Conservation (phyloP, 2,888 invertebrate species). For the Agrochola lychnidis region DNA sequence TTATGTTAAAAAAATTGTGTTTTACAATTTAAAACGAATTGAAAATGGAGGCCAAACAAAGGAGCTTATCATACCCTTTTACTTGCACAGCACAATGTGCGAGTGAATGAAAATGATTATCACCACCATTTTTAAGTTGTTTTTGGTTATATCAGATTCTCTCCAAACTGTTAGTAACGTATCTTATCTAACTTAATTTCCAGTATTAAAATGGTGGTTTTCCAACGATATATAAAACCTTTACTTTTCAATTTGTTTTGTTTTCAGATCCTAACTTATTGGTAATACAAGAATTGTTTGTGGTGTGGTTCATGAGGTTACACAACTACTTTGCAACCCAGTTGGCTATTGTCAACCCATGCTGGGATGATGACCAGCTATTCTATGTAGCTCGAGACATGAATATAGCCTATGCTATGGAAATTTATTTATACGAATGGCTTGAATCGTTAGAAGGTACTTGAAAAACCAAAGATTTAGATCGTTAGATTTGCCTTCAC, state of each 20-base stretch:
- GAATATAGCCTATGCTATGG: conserved; percentile 23
- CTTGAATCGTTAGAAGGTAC: conserved; percentile 22
- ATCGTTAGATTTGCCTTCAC: background rate
- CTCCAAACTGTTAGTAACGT: too few relatives aligned
- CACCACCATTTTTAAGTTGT: too few relatives aligned
- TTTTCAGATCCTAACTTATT: conserved; percentile 34
- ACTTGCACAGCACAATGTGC: background rate
- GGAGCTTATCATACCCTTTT: background rate
- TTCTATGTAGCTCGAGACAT: conserved; percentile 35
- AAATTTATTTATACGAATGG: conserved; percentile 28
- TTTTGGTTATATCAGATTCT: too few relatives aligned
- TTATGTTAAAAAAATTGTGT: background rate
- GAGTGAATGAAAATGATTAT: too few relatives aligned
- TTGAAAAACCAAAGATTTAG: background rate
- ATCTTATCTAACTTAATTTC: too few relatives aligned
- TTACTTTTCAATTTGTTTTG: background rate
- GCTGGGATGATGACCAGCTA: conserved; percentile 36
- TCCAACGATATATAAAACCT: too few relatives aligned
- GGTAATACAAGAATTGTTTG: conserved; percentile 17
- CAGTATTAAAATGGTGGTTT: background rate
- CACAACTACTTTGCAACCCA: conserved; percentile 34
- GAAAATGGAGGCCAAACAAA: background rate
- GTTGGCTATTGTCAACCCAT: conserved; percentile 27
- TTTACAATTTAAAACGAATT: too few relatives aligned
- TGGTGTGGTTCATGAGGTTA: conserved; percentile 31